Evolutionary conservation across 2,113 vertebrate species (phyloP), one percentile per base, ranked within the genome.

Genomic region (Barnardius zonarius): DNA sequence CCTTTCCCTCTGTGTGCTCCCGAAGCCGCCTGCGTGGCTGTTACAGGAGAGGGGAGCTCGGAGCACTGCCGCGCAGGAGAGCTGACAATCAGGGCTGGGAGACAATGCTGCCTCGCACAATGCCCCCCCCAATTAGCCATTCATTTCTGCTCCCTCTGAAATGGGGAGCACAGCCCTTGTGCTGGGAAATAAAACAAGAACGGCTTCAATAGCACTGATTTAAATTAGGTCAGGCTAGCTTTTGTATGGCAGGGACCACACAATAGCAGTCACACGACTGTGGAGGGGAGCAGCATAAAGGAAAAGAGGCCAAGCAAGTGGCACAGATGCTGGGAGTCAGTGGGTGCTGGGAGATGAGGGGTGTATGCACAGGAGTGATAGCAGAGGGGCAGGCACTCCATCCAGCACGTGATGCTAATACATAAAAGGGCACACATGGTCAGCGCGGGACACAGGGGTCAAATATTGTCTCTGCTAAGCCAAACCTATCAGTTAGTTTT

Each of bases 211-310:
- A 89, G 96, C 93, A 2, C 91, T 93, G 96, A 95, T 96, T 96
- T 96, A 93, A 96, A 96, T 96, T 96, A 94, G 96, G 96, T 96
- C 96, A 97, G 96, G 95, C 92, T 93, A 46, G 91, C 96, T 96
- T 97, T 97, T 97, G 96, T 96, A 73, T 7, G 76, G 83, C 81
- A 3, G 80, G 91, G 92, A 89, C 83, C 89, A 90, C 92, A 95
- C 95, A 96, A 96, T 91, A 55, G 96, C 91, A 95, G 92, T 96
- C 92, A 95, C 96, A 95, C 83, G 83, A 95, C 76, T 43, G 90
- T 9, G 86, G 69, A 93, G 88, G 92, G 88, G 94, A 94, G 96
- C 74, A 70, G 92, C 89, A 94, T 68, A 96, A 96, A 96, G 93
- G 86, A 96, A 96, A 96, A 90, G 93, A 96, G 95, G 96, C 96